These are phyloP conservation scores for Dryas iulia DNA, from an alignment of 1,140 invertebrate species.

Conservation along the genomic window DNA sequence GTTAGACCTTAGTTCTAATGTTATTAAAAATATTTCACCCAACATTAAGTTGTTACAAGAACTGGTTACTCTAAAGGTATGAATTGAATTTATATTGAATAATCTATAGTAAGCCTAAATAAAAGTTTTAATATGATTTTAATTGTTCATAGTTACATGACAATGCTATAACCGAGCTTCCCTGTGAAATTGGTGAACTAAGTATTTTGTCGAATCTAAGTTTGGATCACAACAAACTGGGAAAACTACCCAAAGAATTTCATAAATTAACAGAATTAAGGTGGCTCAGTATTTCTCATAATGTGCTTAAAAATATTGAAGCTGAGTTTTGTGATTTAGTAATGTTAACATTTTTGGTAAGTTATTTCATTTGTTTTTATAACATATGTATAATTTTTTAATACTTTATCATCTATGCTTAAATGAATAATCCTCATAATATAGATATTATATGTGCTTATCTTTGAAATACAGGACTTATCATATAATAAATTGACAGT, in stretches of 20 bases:
- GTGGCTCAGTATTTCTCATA: slow-evolving; percentile 86
- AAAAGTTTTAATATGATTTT: slow-evolving; percentile 26
- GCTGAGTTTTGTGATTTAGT: slow-evolving; percentile 86
- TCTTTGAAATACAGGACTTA: slow-evolving; percentile 81
- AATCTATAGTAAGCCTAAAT: neutral
- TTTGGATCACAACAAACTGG: slow-evolving; percentile 89
- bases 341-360: slow-evolving; percentile 83
- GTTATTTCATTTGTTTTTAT: slow-evolving; percentile 22
- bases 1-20: slow-evolving; percentile 91
- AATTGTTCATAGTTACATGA: slow-evolving; percentile 85
- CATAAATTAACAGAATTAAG: slow-evolving; percentile 85
- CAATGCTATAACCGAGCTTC: slow-evolving; percentile 87
- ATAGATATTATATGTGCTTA: neutral
- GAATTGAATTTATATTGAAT: neutral
- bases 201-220: slow-evolving; percentile 88
- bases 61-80: slow-evolving; percentile 81
- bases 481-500: slow-evolving; percentile 85
- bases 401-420: neutral
- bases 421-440: neutral
- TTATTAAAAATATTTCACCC: slow-evolving; percentile 83
- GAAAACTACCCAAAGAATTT: slow-evolving; percentile 82
- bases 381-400: neutral
- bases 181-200: slow-evolving; percentile 88
- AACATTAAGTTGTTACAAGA: slow-evolving; percentile 86
- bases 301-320: slow-evolving; percentile 82